Evolutionary conservation across 2,797 vertebrate genomes (phyloP), one percentile per base, ranked within the genome.

Genomic region (Pseudocheirus occidentalis): DNA sequence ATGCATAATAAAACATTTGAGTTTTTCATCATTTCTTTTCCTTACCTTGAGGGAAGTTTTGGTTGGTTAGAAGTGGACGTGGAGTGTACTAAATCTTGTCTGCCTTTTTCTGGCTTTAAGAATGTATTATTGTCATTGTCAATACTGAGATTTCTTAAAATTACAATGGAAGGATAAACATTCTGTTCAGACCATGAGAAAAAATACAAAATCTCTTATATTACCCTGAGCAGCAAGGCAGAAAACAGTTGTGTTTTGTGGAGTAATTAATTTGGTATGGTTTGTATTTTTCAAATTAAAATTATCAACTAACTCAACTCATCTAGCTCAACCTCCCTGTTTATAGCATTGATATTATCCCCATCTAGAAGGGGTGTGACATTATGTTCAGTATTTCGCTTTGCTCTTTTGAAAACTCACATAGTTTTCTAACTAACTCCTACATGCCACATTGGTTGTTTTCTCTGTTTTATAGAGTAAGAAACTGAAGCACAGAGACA

Each of bases 11-110:
- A 95, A 98, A 97, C 46, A 58, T 24, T 87, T 91, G 53, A 96
- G 58, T 94, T 93, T 97, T 96, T 91, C 54, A 73, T 59, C 97
- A 96, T 96, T 96, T 95, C 57, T 46, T 94, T 96, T 97, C 92
- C 90, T 96, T 81, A 6, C 1, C 81, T 0, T 31, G 11, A 16
- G 4, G 46, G 13, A 90, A 94, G 0, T 34, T 2, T 11, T 58
- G 7, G 40, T 66, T 57, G 59, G 24, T 90, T 93, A 7, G 66
- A 73, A 73, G 14, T 66, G 18, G n/a, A 81, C 18, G 4, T 81
- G n/a, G n/a, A 81, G 16, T 16, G 0, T 73, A 40, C 46, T 81
- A 21, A 40, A 46, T 24, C 11, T 59, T 31, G n/a, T 81, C 66
- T 81, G 66, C n/a, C n/a, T 7, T 46, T 46, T 46, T 40, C n/a